Evolutionary conservation across 2,113 vertebrate species (phyloP).

Genomic region (Mandrillus leucophaeus): DNA sequence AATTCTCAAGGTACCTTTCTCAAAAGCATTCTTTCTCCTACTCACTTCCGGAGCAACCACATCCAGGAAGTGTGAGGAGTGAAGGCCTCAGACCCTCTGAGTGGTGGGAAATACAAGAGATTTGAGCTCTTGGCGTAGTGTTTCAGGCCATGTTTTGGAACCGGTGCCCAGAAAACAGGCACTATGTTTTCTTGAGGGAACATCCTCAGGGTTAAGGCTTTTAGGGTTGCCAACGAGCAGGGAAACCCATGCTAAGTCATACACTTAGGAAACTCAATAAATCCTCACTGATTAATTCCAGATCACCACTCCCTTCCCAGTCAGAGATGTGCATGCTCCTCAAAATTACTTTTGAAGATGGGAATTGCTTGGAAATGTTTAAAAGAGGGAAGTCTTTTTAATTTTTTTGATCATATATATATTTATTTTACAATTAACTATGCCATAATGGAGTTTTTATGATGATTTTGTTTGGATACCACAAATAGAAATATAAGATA

Average conservation of each 20-base stretch:
- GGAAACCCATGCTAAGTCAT: background rate
- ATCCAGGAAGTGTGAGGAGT: background rate
- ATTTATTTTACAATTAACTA: conserved; percentile 14
- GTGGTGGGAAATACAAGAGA: background rate
- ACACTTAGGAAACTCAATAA: conserved; percentile 41
- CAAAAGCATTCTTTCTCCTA: background rate
- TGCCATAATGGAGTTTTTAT: background rate
- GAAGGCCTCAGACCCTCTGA: background rate
- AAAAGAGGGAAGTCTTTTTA: background rate
- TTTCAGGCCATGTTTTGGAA: conserved; percentile 33
- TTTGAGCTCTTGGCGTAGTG: background rate
- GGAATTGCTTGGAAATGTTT: background rate
- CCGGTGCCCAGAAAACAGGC: background rate
- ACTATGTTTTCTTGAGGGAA: background rate
- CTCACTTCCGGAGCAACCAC: background rate
- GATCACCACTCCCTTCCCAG: background rate
- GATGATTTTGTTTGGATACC: background rate
- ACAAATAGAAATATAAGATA: background rate
- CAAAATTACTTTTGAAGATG: conserved; percentile 51
- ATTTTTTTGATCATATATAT: background rate
- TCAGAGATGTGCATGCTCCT: conserved; percentile 41
- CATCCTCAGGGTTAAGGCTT: background rate
- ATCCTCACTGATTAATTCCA: conserved; percentile 50
- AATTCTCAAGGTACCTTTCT: conserved; percentile 41
- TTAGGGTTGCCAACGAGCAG: background rate